Conservation (phyloP, 2,113 vertebrate species). For the Pao palembangensis region DNA sequence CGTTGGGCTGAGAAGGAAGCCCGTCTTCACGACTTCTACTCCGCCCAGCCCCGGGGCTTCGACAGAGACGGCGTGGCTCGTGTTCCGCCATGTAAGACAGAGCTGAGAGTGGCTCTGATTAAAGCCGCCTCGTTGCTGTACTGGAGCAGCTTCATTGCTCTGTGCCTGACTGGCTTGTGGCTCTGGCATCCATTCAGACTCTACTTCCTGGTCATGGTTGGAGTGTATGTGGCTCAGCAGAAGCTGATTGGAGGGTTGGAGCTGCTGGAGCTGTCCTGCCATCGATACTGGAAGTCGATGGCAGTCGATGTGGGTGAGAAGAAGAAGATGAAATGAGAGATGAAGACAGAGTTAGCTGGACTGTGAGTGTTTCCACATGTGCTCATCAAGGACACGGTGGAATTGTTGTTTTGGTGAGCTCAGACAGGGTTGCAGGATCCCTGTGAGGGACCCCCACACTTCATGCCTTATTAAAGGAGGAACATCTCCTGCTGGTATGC, state of each 20-base stretch:
- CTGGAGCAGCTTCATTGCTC: constrained; percentile 83
- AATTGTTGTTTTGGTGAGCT: constrained; percentile 20
- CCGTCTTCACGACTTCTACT: constrained; percentile 84
- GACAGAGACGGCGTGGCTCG: constrained; percentile 59
- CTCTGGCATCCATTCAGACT: constrained; percentile 76
- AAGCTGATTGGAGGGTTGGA: constrained; percentile 88
- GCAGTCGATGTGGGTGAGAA: constrained; percentile 5
- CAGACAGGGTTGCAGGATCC: constrained; percentile 22
- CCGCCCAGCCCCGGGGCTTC: constrained; percentile 74
- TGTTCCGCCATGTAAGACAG: constrained; percentile 89
- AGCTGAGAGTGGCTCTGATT: constrained; percentile 82
- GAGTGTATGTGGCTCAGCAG: constrained; percentile 81
- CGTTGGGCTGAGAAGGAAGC: constrained; percentile 94
- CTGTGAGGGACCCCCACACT: constrained; percentile 7
- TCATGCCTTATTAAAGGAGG: constrained; percentile 35
- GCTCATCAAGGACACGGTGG: constrained; percentile 13
- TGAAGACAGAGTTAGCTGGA: background rate
- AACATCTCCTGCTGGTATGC: constrained; percentile 21
- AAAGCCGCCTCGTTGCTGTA: constrained; percentile 86
- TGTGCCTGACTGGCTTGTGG: constrained; percentile 77
- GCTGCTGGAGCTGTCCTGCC: constrained; percentile 86
- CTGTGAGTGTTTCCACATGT: constrained; percentile 8
- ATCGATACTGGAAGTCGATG: constrained; percentile 73
- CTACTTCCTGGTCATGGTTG: constrained; percentile 77
- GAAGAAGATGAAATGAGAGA: constrained; percentile 68